phyloP scores from a whole-genome alignment of 2,888 invertebrate species.

The Thymelicus sylvestris region DNA sequence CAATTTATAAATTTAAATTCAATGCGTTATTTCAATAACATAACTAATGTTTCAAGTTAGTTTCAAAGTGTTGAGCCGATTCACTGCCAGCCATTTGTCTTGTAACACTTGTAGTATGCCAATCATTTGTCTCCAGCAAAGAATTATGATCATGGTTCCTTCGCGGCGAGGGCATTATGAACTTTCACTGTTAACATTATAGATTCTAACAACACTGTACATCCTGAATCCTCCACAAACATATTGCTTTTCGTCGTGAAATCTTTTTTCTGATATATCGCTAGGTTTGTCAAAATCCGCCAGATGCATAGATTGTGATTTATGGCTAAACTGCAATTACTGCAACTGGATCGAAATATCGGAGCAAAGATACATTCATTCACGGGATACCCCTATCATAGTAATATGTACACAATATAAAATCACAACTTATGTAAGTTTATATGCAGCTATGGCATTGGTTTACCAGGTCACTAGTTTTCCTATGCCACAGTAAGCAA shows the following conservation, averaged over 20 bases:
- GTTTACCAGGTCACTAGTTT: too few species aligned
- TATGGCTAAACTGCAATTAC: too few species aligned
- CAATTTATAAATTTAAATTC: too few species aligned
- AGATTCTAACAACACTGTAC: too few species aligned
- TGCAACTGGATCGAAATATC: too few species aligned
- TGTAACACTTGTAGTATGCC: constrained; percentile 1
- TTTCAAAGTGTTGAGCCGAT: constrained; percentile 17
- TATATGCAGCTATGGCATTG: too few species aligned
- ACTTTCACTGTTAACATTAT: constrained; percentile 6
- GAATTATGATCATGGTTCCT: constrained; percentile 27
- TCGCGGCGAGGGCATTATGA: constrained; percentile 27
- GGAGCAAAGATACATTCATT: too few species aligned
- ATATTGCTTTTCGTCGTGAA: too few species aligned
- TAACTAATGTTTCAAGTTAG: background rate
- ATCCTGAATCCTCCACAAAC: background rate
- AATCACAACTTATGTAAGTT: too few species aligned
- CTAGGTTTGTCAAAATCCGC: background rate
- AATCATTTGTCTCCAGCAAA: constrained; percentile 24
- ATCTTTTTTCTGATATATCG: background rate
- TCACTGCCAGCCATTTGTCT: constrained; percentile 21
- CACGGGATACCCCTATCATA: too few species aligned
- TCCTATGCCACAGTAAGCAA: too few species aligned
- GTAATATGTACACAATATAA: too few species aligned
- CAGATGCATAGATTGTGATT: background rate
- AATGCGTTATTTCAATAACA: background rate